Percentiles rank a stretch among this genome's conserved stretches.
These are phyloP conservation scores for Sinonovacula constricta DNA, from an alignment of 1,140 invertebrate genomes.

Conservation along the genomic window DNA sequence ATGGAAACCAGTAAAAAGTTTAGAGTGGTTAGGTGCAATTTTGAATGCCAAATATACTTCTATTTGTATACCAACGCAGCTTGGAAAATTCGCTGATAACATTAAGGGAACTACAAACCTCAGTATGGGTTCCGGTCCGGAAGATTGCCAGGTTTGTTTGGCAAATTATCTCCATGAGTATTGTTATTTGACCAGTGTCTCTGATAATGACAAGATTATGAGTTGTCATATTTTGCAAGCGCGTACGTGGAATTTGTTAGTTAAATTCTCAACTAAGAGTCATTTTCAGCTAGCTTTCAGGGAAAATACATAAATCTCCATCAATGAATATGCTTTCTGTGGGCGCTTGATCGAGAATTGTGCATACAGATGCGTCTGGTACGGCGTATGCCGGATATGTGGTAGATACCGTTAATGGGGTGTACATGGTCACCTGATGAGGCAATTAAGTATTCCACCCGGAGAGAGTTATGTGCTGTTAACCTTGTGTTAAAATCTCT, in stretches of 20 bases:
- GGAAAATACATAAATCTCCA: not conserved
- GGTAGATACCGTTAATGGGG: constrained; percentile 6
- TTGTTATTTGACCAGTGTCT: constrained; percentile 16
- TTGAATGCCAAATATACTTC: not conserved
- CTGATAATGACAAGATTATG: constrained; percentile 22
- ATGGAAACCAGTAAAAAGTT: constrained; percentile 7
- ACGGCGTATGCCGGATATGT: not conserved
- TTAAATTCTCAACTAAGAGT: no score
- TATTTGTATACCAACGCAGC: constrained; percentile 14
- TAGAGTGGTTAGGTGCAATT: constrained; percentile 12
- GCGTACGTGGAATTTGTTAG: not conserved
- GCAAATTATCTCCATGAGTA: constrained; percentile 28
- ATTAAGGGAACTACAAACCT: not conserved
- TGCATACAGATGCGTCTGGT: constrained; percentile 15
- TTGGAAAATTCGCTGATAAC: constrained; percentile 3
- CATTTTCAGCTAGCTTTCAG: constrained; percentile 7
- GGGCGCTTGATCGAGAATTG: constrained; percentile 3
- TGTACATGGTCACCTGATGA: no score
- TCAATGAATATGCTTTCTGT: not conserved
- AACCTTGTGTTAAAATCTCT: not conserved
- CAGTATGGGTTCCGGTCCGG: not conserved
- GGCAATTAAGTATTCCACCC: no score
- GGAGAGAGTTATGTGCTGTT: constrained; percentile 8
- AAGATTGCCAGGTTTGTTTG: constrained; percentile 5
- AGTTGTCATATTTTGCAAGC: constrained; percentile 15